A percentile compares a stretch with the other conserved stretches of the same genome.
phyloP scores from a whole-genome alignment of 2,888 invertebrate species.

The Agonopterix arenella region DNA sequence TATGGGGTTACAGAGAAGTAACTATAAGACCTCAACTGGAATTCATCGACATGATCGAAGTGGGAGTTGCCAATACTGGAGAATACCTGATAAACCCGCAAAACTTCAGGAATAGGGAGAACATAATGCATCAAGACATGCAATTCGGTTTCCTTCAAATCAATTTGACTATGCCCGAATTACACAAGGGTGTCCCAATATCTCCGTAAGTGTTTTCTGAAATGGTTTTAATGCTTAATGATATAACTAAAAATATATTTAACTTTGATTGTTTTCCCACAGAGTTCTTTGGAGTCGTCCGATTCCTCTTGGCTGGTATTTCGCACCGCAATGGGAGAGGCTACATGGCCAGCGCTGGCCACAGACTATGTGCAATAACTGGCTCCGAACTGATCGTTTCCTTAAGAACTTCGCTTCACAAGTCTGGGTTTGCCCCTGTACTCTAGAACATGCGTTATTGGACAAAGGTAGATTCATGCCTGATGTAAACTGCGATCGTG shows the following conservation, averaged over 20 bases:
- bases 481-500: conserved; percentile 93
- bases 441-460: conserved; percentile 89
- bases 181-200: conserved; percentile 78
- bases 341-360: conserved; percentile 90
- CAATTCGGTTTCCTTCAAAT: conserved; percentile 93
- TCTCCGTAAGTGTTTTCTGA: conserved; percentile 81
- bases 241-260: neutral
- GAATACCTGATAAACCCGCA: conserved; percentile 84
- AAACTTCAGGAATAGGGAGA: conserved; percentile 82
- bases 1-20: conserved; percentile 94
- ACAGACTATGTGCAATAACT: conserved; percentile 88
- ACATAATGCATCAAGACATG: conserved; percentile 82
- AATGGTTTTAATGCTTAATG: neutral
- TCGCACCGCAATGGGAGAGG: conserved; percentile 91
- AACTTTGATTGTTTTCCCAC: conserved; percentile 10
- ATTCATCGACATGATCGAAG: conserved; percentile 86
- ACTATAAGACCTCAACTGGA: conserved; percentile 88
- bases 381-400: conserved; percentile 90
- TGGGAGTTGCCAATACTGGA: conserved; percentile 81
- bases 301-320: conserved; percentile 95
- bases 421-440: conserved; percentile 93
- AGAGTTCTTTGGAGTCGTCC: conserved; percentile 93
- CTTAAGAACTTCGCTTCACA: conserved; percentile 91
- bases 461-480: conserved; percentile 96
- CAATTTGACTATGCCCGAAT: conserved; percentile 87